A percentile compares a stretch with the other conserved stretches of the same genome.
Evolutionary conservation across 2,113 vertebrate species (phyloP).

Genomic region (Pelecanus crispus): DNA sequence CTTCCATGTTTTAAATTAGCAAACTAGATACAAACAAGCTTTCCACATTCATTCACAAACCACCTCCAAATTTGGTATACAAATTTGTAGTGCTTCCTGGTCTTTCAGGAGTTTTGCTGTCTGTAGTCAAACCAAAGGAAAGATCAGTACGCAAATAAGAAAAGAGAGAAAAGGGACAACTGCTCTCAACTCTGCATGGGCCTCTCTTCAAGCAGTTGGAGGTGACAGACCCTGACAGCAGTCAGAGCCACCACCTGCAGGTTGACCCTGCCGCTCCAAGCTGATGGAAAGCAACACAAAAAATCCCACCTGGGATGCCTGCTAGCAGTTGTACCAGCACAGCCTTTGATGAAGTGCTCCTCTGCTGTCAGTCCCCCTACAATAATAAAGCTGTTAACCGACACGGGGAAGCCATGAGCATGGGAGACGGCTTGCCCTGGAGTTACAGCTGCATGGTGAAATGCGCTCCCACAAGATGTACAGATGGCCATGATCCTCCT

Average conservation of each 20-base stretch:
- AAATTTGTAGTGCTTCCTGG: neutral
- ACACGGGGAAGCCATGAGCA: rapidly evolving
- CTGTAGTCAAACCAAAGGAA: neutral
- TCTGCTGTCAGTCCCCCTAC: neutral
- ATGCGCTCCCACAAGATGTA: neutral
- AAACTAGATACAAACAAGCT: neutral
- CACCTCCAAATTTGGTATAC: neutral
- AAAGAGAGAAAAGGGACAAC: neutral
- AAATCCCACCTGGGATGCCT: neutral
- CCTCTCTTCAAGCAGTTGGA: neutral
- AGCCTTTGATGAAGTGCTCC: neutral
- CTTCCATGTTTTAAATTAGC: neutral
- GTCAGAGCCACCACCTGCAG: neutral
- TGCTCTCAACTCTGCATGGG: neutral
- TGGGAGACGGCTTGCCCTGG: neutral
- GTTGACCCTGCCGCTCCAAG: neutral
- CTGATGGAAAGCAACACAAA: neutral
- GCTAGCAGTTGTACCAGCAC: neutral
- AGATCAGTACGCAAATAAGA: neutral
- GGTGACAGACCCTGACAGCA: neutral
- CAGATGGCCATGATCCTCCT: neutral
- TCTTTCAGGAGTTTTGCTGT: neutral
- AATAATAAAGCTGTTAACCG: neutral
- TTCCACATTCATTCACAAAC: neutral
- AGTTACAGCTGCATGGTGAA: rapidly evolving